Evolutionary conservation across 2,888 invertebrate genomes (phyloP).

Genomic region (Drosophila meridionalis): DNA sequence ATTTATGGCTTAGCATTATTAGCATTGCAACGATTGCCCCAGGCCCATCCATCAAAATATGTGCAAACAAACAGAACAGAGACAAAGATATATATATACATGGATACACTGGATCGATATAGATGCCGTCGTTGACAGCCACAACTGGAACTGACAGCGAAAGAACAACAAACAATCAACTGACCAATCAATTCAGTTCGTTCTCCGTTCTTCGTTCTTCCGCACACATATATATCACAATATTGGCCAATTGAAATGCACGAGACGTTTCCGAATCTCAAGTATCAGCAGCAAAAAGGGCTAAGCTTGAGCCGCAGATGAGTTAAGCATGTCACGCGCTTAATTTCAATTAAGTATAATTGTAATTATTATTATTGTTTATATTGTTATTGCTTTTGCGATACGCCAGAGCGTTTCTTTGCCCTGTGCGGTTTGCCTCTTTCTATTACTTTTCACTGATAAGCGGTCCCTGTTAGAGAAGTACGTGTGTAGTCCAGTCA

Average conservation of each 20-base stretch:
- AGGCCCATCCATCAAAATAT: slow-evolving; percentile 61
- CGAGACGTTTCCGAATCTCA: slow-evolving; percentile 22
- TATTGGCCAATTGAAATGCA: slow-evolving; percentile 58
- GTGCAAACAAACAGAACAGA: slow-evolving; percentile 29
- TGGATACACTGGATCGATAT: slow-evolving; percentile 27
- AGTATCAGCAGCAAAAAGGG: slow-evolving; percentile 11
- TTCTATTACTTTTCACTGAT: slow-evolving; percentile 21
- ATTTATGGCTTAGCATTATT: slow-evolving; percentile 27
- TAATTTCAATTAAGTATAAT: slow-evolving; percentile 19
- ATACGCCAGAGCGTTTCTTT: slow-evolving; percentile 12
- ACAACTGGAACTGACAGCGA: slow-evolving; percentile 42
- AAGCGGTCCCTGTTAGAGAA: slow-evolving; percentile 5
- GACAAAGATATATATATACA: neutral
- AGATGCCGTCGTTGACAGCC: slow-evolving; percentile 48
- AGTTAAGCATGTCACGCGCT: slow-evolving; percentile 21
- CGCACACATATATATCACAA: neutral
- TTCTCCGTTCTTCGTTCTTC: slow-evolving; percentile 17
- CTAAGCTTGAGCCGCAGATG: slow-evolving; percentile 7
- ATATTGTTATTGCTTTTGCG: slow-evolving; percentile 21
- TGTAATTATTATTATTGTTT: slow-evolving; percentile 16
- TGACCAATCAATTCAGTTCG: slow-evolving; percentile 47
- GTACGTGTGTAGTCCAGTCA: neutral
- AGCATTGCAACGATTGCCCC: slow-evolving; percentile 38
- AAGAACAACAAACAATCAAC: slow-evolving; percentile 30
- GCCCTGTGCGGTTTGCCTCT: neutral